phyloP scores from a whole-genome alignment of 2,888 invertebrate genomes.

The Allygus modestus region DNA sequence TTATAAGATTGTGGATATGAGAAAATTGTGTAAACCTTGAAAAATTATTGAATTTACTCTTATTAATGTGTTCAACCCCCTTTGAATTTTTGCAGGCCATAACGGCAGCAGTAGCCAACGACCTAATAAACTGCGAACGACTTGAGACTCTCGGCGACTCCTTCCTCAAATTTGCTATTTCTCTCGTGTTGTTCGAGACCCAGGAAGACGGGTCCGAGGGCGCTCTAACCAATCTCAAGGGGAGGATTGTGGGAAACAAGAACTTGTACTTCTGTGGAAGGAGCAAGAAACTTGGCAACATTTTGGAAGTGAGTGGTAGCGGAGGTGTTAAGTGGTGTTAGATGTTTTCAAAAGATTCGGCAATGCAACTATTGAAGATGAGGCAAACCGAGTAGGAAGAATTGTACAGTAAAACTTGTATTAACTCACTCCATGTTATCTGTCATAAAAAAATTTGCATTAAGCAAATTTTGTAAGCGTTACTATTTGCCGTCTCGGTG shows the following conservation, averaged over 20 bases:
- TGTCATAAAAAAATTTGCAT: too few relatives aligned
- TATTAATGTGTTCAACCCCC: too few relatives aligned
- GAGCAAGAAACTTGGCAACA: slow-evolving; percentile 65
- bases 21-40: too few relatives aligned
- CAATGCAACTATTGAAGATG: too few relatives aligned
- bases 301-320: slow-evolving; percentile 67
- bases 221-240: slow-evolving; percentile 85
- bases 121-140: slow-evolving; percentile 88
- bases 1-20: too few relatives aligned
- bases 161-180: slow-evolving; percentile 88
- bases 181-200: slow-evolving; percentile 83
- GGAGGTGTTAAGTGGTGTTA: not conserved
- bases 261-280: slow-evolving; percentile 89
- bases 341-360: too few relatives aligned
- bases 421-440: too few relatives aligned
- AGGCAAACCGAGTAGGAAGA: too few relatives aligned
- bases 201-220: slow-evolving; percentile 87
- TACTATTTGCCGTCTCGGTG: too few relatives aligned
- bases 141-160: slow-evolving; percentile 94
- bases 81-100: slow-evolving; percentile 77
- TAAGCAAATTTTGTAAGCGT: too few relatives aligned
- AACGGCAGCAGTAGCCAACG: slow-evolving; percentile 84
- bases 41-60: too few relatives aligned
- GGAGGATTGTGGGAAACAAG: slow-evolving; percentile 87
- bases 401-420: too few relatives aligned